phyloP scores from a whole-genome alignment of 35 echinoderm and acorn worm species.

The Chiridota heheva region DNA sequence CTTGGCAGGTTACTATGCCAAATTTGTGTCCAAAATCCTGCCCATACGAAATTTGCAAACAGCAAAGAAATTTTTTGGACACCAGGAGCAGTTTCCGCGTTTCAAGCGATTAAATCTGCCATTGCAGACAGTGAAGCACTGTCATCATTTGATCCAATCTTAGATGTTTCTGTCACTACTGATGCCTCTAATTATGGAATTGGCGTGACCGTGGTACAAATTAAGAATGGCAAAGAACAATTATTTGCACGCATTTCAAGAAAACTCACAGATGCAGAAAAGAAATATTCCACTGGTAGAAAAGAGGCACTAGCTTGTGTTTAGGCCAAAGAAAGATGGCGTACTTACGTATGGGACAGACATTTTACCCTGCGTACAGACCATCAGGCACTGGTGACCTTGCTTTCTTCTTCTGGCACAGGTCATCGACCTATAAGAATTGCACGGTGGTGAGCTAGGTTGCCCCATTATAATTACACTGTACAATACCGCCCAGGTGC shows the following conservation, averaged over 20 bases:
- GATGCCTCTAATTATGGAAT: constrained; percentile 47
- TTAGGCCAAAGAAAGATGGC: constrained; percentile 47
- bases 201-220: constrained; percentile 50
- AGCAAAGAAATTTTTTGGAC: neutral
- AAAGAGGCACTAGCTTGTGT: constrained; percentile 50
- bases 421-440: constrained; percentile 59
- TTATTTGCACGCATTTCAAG: constrained; percentile 38
- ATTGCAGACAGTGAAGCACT: constrained; percentile 27
- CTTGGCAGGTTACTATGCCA: constrained; percentile 24
- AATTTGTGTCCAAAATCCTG: constrained; percentile 45
- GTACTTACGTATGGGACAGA: constrained; percentile 48
- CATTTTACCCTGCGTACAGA: constrained; percentile 62
- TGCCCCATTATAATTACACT: constrained; percentile 50
- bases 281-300: constrained; percentile 51
- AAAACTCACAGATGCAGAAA: constrained; percentile 44
- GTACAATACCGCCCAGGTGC: constrained; percentile 41
- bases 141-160: constrained; percentile 14
- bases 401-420: constrained; percentile 37
- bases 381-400: constrained; percentile 50
- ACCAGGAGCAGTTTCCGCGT: neutral
- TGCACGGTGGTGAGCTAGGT: constrained; percentile 29
- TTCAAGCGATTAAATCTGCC: constrained; percentile 36
- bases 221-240: constrained; percentile 20
- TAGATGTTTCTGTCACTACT: constrained; percentile 30
- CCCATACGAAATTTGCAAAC: constrained; percentile 34